These are phyloP conservation scores for Oeneis ivallda DNA, from an alignment of 2,888 invertebrate genomes.

Conservation along the genomic window DNA sequence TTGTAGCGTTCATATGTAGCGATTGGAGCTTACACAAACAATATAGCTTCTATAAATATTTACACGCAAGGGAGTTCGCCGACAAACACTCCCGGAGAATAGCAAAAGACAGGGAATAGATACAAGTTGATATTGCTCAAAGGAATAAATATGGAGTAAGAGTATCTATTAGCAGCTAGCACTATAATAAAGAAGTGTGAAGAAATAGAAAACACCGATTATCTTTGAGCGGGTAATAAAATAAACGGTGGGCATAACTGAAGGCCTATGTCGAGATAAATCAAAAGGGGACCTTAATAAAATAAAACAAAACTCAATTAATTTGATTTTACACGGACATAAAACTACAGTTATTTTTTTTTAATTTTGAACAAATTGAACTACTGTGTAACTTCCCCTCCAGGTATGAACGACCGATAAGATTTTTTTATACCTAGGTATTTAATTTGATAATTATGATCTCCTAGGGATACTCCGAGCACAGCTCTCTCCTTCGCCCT, in stretches of 20 bases:
- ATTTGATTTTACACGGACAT: too few species aligned
- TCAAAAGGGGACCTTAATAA: too few species aligned
- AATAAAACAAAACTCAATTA: too few species aligned
- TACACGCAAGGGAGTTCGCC: slow-evolving; percentile 18
- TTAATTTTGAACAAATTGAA: too few species aligned
- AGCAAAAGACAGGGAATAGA: not conserved
- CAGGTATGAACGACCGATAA: too few species aligned
- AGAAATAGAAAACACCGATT: not conserved
- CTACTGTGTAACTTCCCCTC: too few species aligned
- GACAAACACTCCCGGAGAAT: slow-evolving; percentile 15
- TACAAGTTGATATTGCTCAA: slow-evolving; percentile 22
- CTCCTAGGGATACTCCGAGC: too few species aligned
- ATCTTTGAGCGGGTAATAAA: not conserved
- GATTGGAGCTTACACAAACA: slow-evolving; percentile 26
- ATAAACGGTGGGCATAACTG: not conserved
- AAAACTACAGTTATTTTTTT: too few species aligned
- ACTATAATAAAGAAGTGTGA: not conserved
- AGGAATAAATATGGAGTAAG: slow-evolving; percentile 10
- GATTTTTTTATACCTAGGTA: too few species aligned
- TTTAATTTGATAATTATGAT: too few species aligned
- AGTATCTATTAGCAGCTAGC: not conserved
- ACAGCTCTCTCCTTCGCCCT: too few species aligned
- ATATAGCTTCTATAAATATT: slow-evolving; percentile 26
- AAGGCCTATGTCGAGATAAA: too few species aligned
- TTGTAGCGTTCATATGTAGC: slow-evolving; percentile 18